Evolutionary conservation across 2,888 invertebrate species (phyloP), one percentile per base, ranked within the genome.

Genomic region (Papilio gigon): DNA sequence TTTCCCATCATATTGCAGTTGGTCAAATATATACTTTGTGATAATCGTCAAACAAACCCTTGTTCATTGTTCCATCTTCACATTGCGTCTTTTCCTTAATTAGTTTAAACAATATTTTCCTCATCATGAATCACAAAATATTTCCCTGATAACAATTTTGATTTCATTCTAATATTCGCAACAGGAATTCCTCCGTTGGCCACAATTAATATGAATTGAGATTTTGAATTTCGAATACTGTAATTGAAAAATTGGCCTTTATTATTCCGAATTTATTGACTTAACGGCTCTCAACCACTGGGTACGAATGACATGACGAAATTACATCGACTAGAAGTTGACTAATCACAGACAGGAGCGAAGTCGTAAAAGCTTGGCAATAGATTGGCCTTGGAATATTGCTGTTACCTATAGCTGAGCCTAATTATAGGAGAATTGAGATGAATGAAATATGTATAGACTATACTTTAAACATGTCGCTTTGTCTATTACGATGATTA

Each of bases 211-310:
- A n/a, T n/a, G n/a, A n/a, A n/a, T n/a, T n/a, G n/a, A n/a, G n/a
- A n/a, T n/a, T n/a, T n/a, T n/a, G n/a, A n/a, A n/a, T 61, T 56
- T 17, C 6, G 14, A 30, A 56, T 1, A 30, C n/a, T 30, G 9
- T 56, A 56, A 56, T 56, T 56, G 53, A 56, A 56, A 56, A 56
- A 56, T 30, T 30, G 30, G n/a, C 53, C 30, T 30, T 56, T 8
- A 53, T 30, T 30, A 56, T 30, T 30, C 30, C 30, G 30, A 30
- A 56, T 56, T 56, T 56, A 56, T 30, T 56, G 30, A 17, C 1
- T 30, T 56, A 56, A 30, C 53, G 30, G 53, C 53, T 56, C 17
- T 27, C 53, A 30, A 56, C 9, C 17, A 17, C 30, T 30, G 4
- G 30, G 8, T 56, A 56, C 53, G 53, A 30, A 17, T 30, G 30